phyloP scores from a whole-genome alignment of 2,113 vertebrate species.

The Cyphomyrus discorhynchus region DNA sequence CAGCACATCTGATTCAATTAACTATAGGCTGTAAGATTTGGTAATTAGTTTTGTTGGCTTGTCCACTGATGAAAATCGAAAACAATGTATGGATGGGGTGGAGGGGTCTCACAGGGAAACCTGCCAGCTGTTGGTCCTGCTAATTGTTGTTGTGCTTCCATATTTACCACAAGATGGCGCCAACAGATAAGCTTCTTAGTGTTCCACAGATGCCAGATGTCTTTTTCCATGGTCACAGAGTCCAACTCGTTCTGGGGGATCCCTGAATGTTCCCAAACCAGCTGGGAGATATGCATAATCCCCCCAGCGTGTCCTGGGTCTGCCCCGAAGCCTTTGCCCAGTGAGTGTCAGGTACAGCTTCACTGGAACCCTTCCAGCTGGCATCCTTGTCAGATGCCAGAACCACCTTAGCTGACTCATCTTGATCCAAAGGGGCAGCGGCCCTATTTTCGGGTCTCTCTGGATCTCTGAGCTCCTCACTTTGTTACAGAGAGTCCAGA shows the following conservation, averaged over 20 bases:
- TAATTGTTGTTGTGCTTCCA: neutral
- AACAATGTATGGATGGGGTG: neutral
- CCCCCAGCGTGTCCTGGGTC: neutral
- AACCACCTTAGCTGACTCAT: neutral
- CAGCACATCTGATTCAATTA: neutral
- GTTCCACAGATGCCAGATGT: neutral
- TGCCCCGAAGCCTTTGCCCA: neutral
- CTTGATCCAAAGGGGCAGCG: neutral
- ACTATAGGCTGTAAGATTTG: neutral
- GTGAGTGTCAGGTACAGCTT: neutral
- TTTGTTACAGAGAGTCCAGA: neutral
- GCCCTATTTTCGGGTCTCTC: neutral
- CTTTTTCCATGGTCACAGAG: neutral
- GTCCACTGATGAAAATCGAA: neutral
- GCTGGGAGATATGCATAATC: neutral
- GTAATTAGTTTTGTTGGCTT: neutral
- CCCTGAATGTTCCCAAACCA: neutral
- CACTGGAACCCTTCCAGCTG: neutral
- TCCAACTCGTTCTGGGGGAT: neutral
- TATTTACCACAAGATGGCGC: slow-evolving; percentile 48
- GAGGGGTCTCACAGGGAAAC: neutral
- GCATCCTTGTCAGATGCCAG: neutral
- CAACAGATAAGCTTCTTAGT: slow-evolving; percentile 10
- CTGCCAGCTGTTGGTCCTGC: neutral
- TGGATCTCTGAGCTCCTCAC: neutral